phyloP scores from a whole-genome alignment of 2,797 vertebrate species.

The Pseudochaenichthys georgianus region DNA sequence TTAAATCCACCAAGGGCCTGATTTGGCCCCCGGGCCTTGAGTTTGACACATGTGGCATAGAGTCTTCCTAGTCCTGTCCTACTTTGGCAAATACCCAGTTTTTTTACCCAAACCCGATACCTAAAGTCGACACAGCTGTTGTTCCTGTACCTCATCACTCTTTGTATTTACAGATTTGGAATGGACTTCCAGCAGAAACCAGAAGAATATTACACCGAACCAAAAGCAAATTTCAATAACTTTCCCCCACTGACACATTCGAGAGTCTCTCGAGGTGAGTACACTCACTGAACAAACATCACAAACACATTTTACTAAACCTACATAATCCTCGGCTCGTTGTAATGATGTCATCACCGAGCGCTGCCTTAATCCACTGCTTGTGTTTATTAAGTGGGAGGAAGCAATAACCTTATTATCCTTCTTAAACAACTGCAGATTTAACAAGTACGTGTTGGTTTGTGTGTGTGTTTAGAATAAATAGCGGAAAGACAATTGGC shows the following conservation, averaged over 20 bases:
- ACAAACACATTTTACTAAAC: slow-evolving; percentile 13
- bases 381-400: slow-evolving; percentile 14
- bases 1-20: too few species aligned
- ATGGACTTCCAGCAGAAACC: neutral
- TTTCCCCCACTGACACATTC: neutral
- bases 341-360: slow-evolving; percentile 40
- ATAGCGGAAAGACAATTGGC: neutral
- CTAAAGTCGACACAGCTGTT: neutral
- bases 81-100: too few species aligned
- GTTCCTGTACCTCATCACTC: neutral
- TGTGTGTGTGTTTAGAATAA: neutral
- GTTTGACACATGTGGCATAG: too few species aligned
- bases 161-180: neutral
- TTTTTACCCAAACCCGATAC: too few species aligned
- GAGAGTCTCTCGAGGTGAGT: slow-evolving; percentile 19
- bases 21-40: too few species aligned
- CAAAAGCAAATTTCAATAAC: too few species aligned
- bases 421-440: slow-evolving; percentile 18
- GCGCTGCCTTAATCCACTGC: slow-evolving; percentile 24
- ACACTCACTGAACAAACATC: slow-evolving; percentile 23
- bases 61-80: too few species aligned
- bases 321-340: slow-evolving; percentile 33
- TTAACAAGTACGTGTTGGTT: neutral
- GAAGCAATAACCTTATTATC: slow-evolving; percentile 24
- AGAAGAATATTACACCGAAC: slow-evolving; percentile 15